Conservation (phyloP, 2,113 vertebrate genomes). For the Podilymbus podiceps region DNA sequence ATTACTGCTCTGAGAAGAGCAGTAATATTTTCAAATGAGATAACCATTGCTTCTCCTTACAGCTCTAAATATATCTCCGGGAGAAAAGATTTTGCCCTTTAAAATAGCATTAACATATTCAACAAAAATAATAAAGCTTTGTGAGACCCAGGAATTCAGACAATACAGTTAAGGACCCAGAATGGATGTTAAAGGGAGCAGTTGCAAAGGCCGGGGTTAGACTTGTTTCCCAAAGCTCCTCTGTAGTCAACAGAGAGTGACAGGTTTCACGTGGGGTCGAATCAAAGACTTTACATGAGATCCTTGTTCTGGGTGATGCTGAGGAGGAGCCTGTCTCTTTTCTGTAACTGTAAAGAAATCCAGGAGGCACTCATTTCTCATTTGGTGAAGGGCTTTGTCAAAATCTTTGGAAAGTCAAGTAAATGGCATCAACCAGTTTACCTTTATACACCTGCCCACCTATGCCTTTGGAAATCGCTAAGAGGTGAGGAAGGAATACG, state of each 20-base stretch:
- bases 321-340: background rate
- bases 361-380: background rate
- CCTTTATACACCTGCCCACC: background rate
- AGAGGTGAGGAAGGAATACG: background rate
- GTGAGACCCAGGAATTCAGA: background rate
- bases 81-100: background rate
- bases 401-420: background rate
- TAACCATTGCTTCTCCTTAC: background rate
- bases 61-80: background rate
- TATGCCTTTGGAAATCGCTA: background rate
- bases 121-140: background rate
- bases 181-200: background rate
- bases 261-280: background rate
- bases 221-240: background rate
- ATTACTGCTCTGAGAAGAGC: conserved; percentile 2
- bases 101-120: background rate
- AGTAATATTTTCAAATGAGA: background rate
- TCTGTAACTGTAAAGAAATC: background rate
- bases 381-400: background rate
- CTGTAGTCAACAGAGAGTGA: background rate
- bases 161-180: background rate
- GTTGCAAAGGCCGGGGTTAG: background rate
- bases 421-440: background rate
- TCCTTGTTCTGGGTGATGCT: background rate
- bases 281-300: background rate